These are phyloP conservation scores for Teleogryllus oceanicus DNA, from an alignment of 2,888 invertebrate species.

Conservation along the genomic window DNA sequence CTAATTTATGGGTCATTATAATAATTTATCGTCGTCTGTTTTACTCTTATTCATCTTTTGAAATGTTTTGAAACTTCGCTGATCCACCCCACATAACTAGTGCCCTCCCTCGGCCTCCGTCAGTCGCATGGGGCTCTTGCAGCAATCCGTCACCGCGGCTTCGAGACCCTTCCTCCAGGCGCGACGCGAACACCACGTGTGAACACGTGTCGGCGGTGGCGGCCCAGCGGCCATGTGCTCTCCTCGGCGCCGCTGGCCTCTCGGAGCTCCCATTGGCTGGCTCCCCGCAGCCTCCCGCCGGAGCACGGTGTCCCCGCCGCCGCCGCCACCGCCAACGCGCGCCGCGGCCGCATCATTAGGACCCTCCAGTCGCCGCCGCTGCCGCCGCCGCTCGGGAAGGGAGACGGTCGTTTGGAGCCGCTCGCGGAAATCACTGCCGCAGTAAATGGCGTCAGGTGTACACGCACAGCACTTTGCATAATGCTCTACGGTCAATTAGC, in stretches of 20 bases:
- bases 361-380: too few relatives aligned
- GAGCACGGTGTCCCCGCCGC: background rate
- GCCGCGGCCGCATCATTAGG: background rate
- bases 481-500: too few relatives aligned
- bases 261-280: background rate
- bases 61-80: background rate
- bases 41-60: too few relatives aligned
- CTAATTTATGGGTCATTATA: too few relatives aligned
- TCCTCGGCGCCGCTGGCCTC: background rate
- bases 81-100: background rate
- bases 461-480: too few relatives aligned
- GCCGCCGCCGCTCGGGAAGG: too few relatives aligned
- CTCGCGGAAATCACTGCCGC: too few relatives aligned
- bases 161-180: constrained; percentile 7
- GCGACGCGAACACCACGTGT: background rate
- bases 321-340: background rate
- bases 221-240: background rate
- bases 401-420: too few relatives aligned
- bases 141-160: background rate
- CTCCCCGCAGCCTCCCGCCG: background rate
- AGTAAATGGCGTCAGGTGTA: too few relatives aligned
- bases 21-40: too few relatives aligned
- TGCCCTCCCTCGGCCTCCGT: background rate
- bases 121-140: background rate
- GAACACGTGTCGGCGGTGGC: constrained; percentile 19